These are phyloP conservation scores for Empis livida DNA, from an alignment of 2,888 invertebrate genomes.

Conservation along the genomic window DNA sequence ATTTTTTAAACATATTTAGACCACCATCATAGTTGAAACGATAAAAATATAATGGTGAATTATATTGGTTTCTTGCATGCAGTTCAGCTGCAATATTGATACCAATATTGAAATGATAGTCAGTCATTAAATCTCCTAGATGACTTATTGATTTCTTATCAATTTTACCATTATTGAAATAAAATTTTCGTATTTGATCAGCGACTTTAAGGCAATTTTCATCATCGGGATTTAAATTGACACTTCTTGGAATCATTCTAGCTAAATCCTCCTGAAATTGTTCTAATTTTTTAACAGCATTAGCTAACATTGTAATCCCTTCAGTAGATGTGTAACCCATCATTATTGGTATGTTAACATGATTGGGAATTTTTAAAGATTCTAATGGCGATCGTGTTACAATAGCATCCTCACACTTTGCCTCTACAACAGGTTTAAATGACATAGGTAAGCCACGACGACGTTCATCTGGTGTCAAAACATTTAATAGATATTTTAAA, in stretches of 20 bases:
- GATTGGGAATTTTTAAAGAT: constrained; percentile 32
- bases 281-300: constrained; percentile 21
- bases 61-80: constrained; percentile 19
- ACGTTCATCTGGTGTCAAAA: constrained; percentile 24
- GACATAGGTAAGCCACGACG: constrained; percentile 23
- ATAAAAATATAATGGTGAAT: constrained; percentile 42
- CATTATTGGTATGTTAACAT: constrained; percentile 39
- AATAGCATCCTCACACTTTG: constrained; percentile 22
- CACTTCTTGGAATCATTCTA: constrained; percentile 25
- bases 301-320: constrained; percentile 33
- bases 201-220: constrained; percentile 17
- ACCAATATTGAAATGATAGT: constrained; percentile 31
- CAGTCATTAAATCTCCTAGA: constrained; percentile 39
- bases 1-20: constrained; percentile 40
- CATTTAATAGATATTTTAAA: constrained; percentile 16
- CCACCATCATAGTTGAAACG: constrained; percentile 44
- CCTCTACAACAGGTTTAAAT: constrained; percentile 28
- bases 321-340: constrained; percentile 44
- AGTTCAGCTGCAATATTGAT: constrained; percentile 22
- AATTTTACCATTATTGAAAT: constrained; percentile 35
- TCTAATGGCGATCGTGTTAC: constrained; percentile 32
- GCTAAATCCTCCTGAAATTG: constrained; percentile 22
- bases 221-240: constrained; percentile 18
- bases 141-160: constrained; percentile 32
- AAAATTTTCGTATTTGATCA: constrained; percentile 29